Base-by-base conservation (phyloP, 64 coral and sea anemone genomes). In the Acropora tenuis region DNA sequence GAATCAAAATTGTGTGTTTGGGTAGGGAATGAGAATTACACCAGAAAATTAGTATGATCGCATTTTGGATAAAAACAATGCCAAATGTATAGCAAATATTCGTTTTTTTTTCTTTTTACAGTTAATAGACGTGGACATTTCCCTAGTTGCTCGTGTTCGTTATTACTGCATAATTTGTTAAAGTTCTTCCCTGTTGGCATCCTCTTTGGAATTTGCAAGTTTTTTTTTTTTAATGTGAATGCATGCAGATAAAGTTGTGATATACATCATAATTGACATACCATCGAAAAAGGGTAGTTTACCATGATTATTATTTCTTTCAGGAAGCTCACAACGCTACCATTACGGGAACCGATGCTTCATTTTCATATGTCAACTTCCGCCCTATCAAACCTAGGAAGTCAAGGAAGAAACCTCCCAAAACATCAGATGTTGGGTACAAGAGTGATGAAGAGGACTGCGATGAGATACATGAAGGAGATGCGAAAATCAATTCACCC, bases 361-460 rank as follows among this genome's bases (percentile, higher is more conserved):
- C 45, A 8, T 87, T 87, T 66, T 73, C 17, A 1, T 18, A 17
- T 16, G 84, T 47, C 11, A 17, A 50, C 12, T 87, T 87, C 46
- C 69, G 61, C 47, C 84, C 84, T 75, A 42, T 87, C 5, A 50
- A 74, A 13, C 46, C 81, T 17, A 66, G 57, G 47, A 84, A 69
- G 80, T 55, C 80, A 60, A 84, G 65, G 50, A 84, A 69, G n/a
- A 8, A 40, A 5, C 17, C 3, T 50, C 17, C 5, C 3, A 75
- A 74, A 69, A 30, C 71, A 73, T 73, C 43, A 48, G 67, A 48
- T 8, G 68, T 48, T n/a, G 84, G 18, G 16, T 17, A 10, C n/a
- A 10, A 74, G 9, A 55, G 19, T 52, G 68, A 74, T 48, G 69
- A 50, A 30, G 30, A 52, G 67, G 65, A 61, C 66, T 46, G 59